These are phyloP conservation scores for Fragariocoptes setiger DNA, from an alignment of 1,140 invertebrate genomes.

Conservation along the genomic window DNA sequence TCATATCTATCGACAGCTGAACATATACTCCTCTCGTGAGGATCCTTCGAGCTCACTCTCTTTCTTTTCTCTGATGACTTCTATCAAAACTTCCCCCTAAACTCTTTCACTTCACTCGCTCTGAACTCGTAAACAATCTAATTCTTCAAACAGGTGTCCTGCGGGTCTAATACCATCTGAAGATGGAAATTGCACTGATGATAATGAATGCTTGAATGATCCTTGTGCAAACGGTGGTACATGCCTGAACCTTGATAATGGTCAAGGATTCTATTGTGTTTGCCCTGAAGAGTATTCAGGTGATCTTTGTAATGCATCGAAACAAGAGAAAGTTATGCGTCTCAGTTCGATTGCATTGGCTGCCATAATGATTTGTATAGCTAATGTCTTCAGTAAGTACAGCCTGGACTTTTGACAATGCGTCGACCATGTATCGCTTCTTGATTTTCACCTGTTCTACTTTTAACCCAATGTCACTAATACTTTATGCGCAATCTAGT, in stretches of 20 bases:
- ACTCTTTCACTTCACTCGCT: background rate
- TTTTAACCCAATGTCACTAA: background rate
- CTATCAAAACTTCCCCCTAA: background rate
- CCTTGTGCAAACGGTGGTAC: conserved; percentile 43
- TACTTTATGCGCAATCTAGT: background rate
- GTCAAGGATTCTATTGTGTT: conserved; percentile 14
- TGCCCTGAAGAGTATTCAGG: conserved; percentile 72
- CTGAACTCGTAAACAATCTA: background rate
- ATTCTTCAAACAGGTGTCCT: conserved; percentile 34
- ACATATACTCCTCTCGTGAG: too few species aligned
- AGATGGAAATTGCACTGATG: conserved; percentile 66
- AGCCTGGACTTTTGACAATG: too few species aligned
- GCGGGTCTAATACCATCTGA: conserved; percentile 54
- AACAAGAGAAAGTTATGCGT: conserved; percentile 63
- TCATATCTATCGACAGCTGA: too few species aligned
- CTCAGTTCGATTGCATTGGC: conserved; percentile 70
- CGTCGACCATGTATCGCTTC: too few species aligned
- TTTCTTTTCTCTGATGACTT: too few species aligned
- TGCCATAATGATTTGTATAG: conserved; percentile 63
- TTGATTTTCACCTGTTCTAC: background rate
- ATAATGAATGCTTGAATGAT: conserved; percentile 65
- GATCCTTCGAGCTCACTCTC: too few species aligned
- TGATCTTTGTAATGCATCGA: conserved; percentile 62
- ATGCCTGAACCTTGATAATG: conserved; percentile 26
- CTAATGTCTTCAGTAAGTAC: conserved; percentile 65